phyloP scores from a whole-genome alignment of 2,113 vertebrate genomes.

The Myotis brandtii region DNA sequence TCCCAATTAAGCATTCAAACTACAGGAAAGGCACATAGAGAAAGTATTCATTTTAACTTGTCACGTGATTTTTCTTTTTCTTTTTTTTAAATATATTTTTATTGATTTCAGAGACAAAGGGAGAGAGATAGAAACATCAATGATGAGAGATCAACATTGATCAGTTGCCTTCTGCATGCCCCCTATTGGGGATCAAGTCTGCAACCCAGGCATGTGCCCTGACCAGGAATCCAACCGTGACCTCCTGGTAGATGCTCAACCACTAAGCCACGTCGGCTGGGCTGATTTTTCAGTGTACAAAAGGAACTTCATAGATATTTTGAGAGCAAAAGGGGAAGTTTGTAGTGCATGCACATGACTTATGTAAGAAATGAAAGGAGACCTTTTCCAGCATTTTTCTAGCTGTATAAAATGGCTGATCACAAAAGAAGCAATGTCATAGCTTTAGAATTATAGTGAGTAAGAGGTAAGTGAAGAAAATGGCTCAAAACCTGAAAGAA shows the following conservation, averaged over 20 bases:
- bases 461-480: not conserved
- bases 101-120: too few relatives aligned
- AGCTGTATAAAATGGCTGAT: not conserved
- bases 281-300: not conserved
- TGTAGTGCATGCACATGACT: not conserved
- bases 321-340: slow-evolving; percentile 5
- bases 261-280: too few relatives aligned
- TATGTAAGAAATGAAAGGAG: not conserved
- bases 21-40: not conserved
- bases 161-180: too few relatives aligned
- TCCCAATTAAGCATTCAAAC: not conserved
- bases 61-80: not conserved
- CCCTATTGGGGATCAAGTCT: too few relatives aligned
- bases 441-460: not conserved
- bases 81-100: too few relatives aligned
- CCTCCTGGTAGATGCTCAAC: too few relatives aligned
- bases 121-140: too few relatives aligned
- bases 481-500: not conserved
- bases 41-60: not conserved
- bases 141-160: too few relatives aligned
- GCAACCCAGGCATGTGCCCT: too few relatives aligned
- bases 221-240: too few relatives aligned
- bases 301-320: not conserved
- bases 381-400: not conserved
- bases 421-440: not conserved